phyloP scores from a whole-genome alignment of 2,113 vertebrate species.

The Nothobranchius furzeri region DNA sequence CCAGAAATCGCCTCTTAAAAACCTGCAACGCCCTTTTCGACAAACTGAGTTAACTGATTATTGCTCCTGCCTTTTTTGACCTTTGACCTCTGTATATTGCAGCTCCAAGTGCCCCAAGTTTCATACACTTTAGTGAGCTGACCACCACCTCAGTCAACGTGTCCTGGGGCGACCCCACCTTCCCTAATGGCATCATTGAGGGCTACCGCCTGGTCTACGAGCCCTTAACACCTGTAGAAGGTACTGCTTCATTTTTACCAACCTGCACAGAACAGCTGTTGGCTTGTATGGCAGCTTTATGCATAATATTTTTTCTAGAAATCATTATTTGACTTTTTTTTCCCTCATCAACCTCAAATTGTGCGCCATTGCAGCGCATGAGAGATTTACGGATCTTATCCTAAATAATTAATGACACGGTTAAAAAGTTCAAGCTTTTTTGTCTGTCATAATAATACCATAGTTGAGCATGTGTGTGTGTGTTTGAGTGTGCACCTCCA shows the following conservation, averaged over 20 bases:
- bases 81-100: slow-evolving; percentile 8
- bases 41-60: background rate
- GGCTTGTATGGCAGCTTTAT: slow-evolving; percentile 22
- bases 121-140: slow-evolving; percentile 94
- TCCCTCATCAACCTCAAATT: slow-evolving; percentile 27
- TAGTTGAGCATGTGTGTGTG: slow-evolving; percentile 30
- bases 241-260: slow-evolving; percentile 69
- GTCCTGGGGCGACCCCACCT: slow-evolving; percentile 91
- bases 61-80: background rate
- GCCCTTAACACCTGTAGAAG: slow-evolving; percentile 89
- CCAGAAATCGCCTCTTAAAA: background rate
- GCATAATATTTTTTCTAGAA: slow-evolving; percentile 15
- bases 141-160: slow-evolving; percentile 97
- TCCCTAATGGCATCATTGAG: slow-evolving; percentile 92
- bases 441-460: slow-evolving; percentile 31
- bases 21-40: background rate
- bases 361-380: slow-evolving; percentile 20
- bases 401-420: slow-evolving; percentile 12
- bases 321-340: too few relatives aligned
- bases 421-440: slow-evolving; percentile 11
- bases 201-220: slow-evolving; percentile 94
- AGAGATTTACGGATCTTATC: slow-evolving; percentile 9
- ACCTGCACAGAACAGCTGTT: slow-evolving; percentile 10
- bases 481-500: slow-evolving; percentile 36
- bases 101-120: slow-evolving; percentile 93